phyloP scores from a whole-genome alignment of 1,140 invertebrate species.

The Magallana ariakensis region DNA sequence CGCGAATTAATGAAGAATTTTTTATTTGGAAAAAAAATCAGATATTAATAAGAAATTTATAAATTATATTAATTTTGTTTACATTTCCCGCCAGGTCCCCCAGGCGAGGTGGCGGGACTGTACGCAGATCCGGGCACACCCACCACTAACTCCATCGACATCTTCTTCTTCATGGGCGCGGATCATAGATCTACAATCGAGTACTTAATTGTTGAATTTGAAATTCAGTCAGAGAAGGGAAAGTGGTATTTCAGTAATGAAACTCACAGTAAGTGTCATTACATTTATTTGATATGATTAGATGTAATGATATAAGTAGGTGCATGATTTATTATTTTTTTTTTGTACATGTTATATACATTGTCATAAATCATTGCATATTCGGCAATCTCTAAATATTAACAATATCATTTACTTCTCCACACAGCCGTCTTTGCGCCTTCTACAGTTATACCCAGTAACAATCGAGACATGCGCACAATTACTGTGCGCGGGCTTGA shows the following conservation, averaged over 20 bases:
- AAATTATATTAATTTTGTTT: background rate
- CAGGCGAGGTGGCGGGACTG: constrained; percentile 79
- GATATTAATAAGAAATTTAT: too few relatives aligned
- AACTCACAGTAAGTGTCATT: constrained; percentile 23
- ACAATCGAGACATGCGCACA: constrained; percentile 45
- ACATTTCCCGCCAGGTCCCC: constrained; percentile 73
- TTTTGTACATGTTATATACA: background rate
- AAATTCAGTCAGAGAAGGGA: constrained; percentile 91
- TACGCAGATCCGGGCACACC: constrained; percentile 84
- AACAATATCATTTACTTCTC: too few relatives aligned
- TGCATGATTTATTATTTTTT: background rate
- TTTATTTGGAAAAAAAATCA: too few relatives aligned
- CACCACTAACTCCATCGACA: constrained; percentile 86
- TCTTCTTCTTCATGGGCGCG: constrained; percentile 87
- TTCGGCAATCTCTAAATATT: background rate
- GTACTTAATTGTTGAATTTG: constrained; percentile 88
- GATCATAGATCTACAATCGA: constrained; percentile 68
- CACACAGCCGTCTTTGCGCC: constrained; percentile 18
- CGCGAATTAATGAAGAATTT: too few relatives aligned
- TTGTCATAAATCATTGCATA: background rate
- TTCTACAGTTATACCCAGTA: background rate
- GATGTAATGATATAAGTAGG: too few relatives aligned
- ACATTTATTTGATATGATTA: background rate
- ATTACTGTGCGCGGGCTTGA: constrained; percentile 81
- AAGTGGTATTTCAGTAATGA: constrained; percentile 84